These are phyloP conservation scores for Macrotrachela quadricornifera DNA, from an alignment of 1,140 invertebrate species.

Conservation along the genomic window DNA sequence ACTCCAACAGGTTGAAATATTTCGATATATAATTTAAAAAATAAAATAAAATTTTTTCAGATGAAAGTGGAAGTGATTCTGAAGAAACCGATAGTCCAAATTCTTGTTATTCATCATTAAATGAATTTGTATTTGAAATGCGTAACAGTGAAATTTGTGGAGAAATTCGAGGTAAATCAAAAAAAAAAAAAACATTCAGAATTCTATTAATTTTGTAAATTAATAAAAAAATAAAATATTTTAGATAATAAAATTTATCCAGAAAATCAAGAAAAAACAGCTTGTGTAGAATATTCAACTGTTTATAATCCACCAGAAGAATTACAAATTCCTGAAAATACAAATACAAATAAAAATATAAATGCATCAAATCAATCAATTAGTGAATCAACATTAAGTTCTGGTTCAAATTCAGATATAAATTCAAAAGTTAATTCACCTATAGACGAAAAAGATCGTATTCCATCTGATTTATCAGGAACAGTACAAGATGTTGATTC, in stretches of 20 bases:
- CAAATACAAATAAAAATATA: background rate
- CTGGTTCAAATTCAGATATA: too few species aligned
- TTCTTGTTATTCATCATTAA: slow-evolving; percentile 79
- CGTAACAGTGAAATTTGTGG: slow-evolving; percentile 32
- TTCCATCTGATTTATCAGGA: background rate
- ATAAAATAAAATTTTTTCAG: slow-evolving; percentile 30
- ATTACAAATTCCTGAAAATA: background rate
- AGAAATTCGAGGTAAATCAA: slow-evolving; percentile 24
- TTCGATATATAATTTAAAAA: too few species aligned
- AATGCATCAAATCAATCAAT: background rate
- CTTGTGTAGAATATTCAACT: slow-evolving; percentile 3
- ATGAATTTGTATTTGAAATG: slow-evolving; percentile 49
- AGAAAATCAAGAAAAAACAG: slow-evolving; percentile 1
- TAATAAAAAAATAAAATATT: too few species aligned
- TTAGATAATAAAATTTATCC: background rate
- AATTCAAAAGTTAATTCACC: background rate
- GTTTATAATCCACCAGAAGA: slow-evolving; percentile 5
- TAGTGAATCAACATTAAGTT: too few species aligned
- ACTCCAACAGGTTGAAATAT: slow-evolving; percentile 4
- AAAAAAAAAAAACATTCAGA: too few species aligned
- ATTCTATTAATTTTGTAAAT: too few species aligned
- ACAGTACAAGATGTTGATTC: background rate
- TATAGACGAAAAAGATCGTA: background rate
- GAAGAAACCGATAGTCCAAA: slow-evolving; percentile 80
- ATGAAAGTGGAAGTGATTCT: slow-evolving; percentile 81